Evolutionary conservation across 2,113 vertebrate genomes (phyloP).

Genomic region (Nibea albiflora): DNA sequence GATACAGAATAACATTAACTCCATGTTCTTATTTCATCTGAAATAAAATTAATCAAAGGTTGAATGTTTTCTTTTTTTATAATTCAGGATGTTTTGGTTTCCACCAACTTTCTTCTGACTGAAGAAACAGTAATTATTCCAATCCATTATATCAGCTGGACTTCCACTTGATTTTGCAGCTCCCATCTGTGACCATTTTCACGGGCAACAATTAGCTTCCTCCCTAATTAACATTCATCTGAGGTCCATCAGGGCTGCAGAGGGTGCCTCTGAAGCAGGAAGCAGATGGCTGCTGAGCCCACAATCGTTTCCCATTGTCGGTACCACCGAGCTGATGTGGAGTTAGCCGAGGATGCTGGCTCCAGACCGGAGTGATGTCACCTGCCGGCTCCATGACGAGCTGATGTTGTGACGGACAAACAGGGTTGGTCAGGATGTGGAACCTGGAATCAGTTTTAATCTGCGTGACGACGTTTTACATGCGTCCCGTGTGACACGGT

Average conservation of each 20-base stretch:
- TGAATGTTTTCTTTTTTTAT: too few relatives aligned
- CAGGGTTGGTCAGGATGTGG: background rate
- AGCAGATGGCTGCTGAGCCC: slow-evolving; percentile 51
- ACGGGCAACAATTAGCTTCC: slow-evolving; percentile 27
- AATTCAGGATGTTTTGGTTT: background rate
- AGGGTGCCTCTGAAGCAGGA: slow-evolving; percentile 36
- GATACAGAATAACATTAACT: too few relatives aligned
- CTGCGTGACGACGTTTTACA: too few relatives aligned
- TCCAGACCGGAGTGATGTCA: background rate
- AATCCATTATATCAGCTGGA: slow-evolving; percentile 39
- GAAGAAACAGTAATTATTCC: slow-evolving; percentile 28
- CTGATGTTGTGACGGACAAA: background rate
- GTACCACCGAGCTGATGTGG: background rate
- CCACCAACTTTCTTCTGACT: background rate
- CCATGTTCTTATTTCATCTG: too few relatives aligned
- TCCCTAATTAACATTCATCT: slow-evolving; percentile 46
- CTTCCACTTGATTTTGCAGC: slow-evolving; percentile 23
- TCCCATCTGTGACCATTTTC: slow-evolving; percentile 50
- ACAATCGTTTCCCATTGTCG: slow-evolving; percentile 3
- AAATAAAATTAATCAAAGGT: too few relatives aligned
- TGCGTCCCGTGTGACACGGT: too few relatives aligned
- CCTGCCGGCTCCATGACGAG: background rate
- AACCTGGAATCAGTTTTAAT: background rate
- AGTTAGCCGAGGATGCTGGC: background rate
- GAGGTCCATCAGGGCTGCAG: slow-evolving; percentile 33